These are phyloP conservation scores for Ovis canadensis DNA, from an alignment of 2,113 vertebrate genomes.

Conservation along the genomic window DNA sequence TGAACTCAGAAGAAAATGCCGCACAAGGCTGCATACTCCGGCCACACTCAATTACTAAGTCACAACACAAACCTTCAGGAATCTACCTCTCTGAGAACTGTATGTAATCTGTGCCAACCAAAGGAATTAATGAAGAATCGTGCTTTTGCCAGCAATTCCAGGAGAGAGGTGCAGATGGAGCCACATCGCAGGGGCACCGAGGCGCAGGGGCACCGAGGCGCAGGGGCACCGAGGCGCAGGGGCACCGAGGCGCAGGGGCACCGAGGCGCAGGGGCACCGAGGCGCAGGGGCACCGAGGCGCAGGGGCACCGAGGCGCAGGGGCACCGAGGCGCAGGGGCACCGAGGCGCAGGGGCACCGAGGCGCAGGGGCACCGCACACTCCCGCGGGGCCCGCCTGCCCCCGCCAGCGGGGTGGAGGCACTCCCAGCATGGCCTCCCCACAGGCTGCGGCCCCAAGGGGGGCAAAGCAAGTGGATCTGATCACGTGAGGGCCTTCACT, in stretches of 20 bases:
- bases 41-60: not conserved
- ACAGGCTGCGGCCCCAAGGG: not conserved
- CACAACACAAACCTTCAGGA: not conserved
- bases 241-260: no score
- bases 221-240: fast-evolving
- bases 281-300: not conserved
- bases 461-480: not conserved
- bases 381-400: not conserved
- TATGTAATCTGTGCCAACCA: not conserved
- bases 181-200: fast-evolving
- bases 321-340: no score
- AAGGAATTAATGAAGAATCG: not conserved
- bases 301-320: fast-evolving
- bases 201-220: fast-evolving
- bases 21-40: not conserved
- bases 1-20: not conserved
- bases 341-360: no score
- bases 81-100: fast-evolving
- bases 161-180: not conserved
- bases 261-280: fast-evolving
- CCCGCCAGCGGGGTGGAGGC: not conserved
- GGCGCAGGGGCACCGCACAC: fast-evolving
- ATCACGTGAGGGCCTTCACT: not conserved
- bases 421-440: not conserved
- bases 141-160: not conserved